Evolutionary conservation across 53 echinoderm and acorn worm species (phyloP), one percentile per base, ranked within the genome.

Genomic region (Antedon mediterranea): DNA sequence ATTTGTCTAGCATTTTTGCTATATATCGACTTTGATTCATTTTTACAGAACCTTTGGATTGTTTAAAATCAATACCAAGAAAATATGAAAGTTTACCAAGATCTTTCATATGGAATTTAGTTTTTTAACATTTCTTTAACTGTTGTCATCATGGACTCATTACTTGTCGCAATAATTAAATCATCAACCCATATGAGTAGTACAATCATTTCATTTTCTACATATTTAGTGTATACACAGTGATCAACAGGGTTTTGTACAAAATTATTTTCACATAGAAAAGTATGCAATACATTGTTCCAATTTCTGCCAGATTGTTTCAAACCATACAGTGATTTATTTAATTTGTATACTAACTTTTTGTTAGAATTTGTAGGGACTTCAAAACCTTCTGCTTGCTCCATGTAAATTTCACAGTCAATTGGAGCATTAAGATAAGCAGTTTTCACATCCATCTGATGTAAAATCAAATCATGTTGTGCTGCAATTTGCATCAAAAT

Each of bases 151-250:
- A 71, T 27, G 27, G 41, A 23, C n/a, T 29, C 70, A 80, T 44
- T 74, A 41, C 43, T 84, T 7, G 84, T 79, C n/a, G 26, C 85
- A 43, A 85, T 76, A 72, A 80, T 30, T 0, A 85, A 71, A 71
- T 85, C 85, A 81, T 85, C 85, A 29, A 85, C 85, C 85, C 81
- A 85, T 71, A 85, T 75, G 33, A 81, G 13, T 32, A 85, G 30
- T 31, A 77, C 29, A 34, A 80, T 71, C 28, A 73, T 33, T 0
- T 0, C 0, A 23, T 33, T 33, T 74, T 43, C 41, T 31, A 33
- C 32, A 13, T 33, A 13, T 34, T 81, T 85, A 27, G 32, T 37
- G 37, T 37, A n/a, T n/a, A 37, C 37, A 37, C 37, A 37, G 37
- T 37, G 37, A 37, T 37, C 37, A 37, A 37, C 37, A 11, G 37